A percentile compares a stretch with the other conserved stretches of the same genome.
Evolutionary conservation across 2,888 invertebrate genomes (phyloP).

Genomic region (Hypsopygia costalis): DNA sequence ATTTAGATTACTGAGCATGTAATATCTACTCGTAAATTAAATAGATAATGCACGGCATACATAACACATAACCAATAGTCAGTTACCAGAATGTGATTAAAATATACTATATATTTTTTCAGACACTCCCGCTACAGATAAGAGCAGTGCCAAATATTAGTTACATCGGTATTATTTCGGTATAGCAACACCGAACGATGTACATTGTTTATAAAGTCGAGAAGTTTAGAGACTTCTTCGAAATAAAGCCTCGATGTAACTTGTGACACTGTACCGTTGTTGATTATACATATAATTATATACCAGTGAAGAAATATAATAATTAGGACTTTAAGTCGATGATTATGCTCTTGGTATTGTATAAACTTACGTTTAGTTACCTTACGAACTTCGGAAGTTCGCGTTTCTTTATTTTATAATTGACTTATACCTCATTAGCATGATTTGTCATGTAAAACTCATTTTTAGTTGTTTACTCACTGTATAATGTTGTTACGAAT

Average conservation of each 20-base stretch:
- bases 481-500: constrained; percentile 27
- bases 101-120: constrained; percentile 62
- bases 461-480: constrained; percentile 37
- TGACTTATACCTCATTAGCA: constrained; percentile 73
- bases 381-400: constrained; percentile 76
- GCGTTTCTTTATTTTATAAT: constrained; percentile 42
- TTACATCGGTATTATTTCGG: constrained; percentile 13
- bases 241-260: constrained; percentile 22
- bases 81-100: constrained; percentile 73
- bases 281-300: constrained; percentile 51
- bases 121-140: constrained; percentile 39
- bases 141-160: constrained; percentile 11
- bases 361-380: constrained; percentile 73
- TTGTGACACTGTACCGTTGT: constrained; percentile 46
- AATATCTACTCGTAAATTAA: constrained; percentile 38
- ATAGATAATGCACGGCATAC: constrained; percentile 56
- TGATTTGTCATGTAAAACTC: constrained; percentile 59
- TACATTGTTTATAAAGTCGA: constrained; percentile 1
- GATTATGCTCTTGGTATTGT: constrained; percentile 55
- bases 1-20: constrained; percentile 39
- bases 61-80: constrained; percentile 56
- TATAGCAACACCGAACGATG: constrained; percentile 8
- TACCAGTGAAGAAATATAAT: constrained; percentile 64
- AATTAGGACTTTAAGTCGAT: constrained; percentile 73
- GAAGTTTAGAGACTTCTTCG: constrained; percentile 10